These are phyloP conservation scores for Lepus oiostolus DNA, from an alignment of 2,797 vertebrate species.

Conservation along the genomic window DNA sequence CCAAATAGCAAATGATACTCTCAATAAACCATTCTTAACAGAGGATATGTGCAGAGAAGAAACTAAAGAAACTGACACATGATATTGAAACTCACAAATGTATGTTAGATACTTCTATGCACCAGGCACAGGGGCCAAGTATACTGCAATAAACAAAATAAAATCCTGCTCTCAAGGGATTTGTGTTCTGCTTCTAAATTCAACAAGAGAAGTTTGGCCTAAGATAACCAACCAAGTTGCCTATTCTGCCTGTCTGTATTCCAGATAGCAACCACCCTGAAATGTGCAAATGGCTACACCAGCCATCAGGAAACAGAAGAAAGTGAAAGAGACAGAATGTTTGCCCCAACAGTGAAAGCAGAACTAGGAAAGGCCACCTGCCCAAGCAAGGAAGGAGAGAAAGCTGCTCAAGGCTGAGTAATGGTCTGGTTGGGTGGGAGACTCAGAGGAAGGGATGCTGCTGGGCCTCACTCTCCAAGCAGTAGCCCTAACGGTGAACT, in stretches of 20 bases:
- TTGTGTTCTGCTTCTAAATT: slow-evolving; percentile 5
- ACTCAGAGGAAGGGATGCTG: not conserved
- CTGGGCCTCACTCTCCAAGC: not conserved
- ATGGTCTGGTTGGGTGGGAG: too few species aligned
- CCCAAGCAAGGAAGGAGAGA: not conserved
- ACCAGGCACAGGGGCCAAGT: not conserved
- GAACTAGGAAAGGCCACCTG: slow-evolving; percentile 71
- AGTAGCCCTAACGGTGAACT: not conserved
- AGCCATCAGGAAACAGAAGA: slow-evolving; percentile 45
- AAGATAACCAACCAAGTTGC: not conserved
- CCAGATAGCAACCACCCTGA: not conserved
- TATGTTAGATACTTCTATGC: not conserved
- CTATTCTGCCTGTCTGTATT: not conserved
- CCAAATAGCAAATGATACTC: not conserved
- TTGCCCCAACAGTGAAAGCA: slow-evolving; percentile 63
- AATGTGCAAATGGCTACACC: not conserved
- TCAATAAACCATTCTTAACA: not conserved
- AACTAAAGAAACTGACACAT: not conserved
- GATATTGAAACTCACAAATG: not conserved
- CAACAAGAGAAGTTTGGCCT: not conserved
- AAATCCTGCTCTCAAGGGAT: not conserved
- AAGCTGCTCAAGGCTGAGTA: too few species aligned
- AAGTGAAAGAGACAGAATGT: slow-evolving; percentile 63
- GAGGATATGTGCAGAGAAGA: not conserved
- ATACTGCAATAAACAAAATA: not conserved